These are phyloP conservation scores for Metallyticus violacea DNA, from an alignment of 2,888 invertebrate genomes.

Conservation along the genomic window DNA sequence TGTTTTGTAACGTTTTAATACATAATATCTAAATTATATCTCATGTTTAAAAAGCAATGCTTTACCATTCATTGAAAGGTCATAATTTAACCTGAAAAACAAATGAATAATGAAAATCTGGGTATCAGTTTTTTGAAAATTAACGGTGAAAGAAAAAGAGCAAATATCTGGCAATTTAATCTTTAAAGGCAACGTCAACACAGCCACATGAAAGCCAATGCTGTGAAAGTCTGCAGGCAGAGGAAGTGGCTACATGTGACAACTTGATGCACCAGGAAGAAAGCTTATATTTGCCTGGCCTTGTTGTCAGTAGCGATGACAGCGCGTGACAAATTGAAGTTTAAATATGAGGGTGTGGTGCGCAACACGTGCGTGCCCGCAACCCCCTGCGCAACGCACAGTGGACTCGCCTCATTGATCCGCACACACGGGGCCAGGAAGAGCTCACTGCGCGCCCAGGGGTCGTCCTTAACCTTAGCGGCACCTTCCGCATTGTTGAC, in stretches of 20 bases:
- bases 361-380: neutral
- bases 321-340: conserved; percentile 13
- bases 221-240: neutral
- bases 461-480: neutral
- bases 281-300: neutral
- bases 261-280: neutral
- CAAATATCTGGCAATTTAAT: no score
- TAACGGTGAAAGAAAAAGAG: no score
- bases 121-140: no score
- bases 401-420: neutral
- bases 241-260: neutral
- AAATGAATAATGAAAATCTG: no score
- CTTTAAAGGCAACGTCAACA: neutral
- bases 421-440: neutral
- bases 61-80: no score
- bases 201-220: neutral
- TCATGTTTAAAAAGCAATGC: no score
- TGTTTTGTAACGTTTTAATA: no score
- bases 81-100: no score
- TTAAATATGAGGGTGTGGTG: neutral
- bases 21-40: no score
- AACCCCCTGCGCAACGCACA: neutral
- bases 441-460: neutral
- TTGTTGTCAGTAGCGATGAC: neutral
- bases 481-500: neutral